Percentiles rank a stretch among this genome's conserved stretches.
Conservation (phyloP, 2,797 vertebrate genomes). For the Gadopsis bispinosus region DNA sequence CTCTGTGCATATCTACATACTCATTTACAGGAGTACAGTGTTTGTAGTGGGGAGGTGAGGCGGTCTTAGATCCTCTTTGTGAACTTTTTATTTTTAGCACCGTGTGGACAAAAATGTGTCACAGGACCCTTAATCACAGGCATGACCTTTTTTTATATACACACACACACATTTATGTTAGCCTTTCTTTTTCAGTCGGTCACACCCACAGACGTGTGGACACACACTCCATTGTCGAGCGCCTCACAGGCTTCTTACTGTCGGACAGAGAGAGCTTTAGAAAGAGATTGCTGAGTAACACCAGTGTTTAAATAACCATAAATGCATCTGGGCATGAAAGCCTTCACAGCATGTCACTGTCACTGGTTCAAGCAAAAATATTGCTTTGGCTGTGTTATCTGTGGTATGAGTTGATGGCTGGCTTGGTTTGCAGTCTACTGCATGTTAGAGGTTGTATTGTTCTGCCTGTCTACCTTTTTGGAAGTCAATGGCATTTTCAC, state of each 20-base stretch:
- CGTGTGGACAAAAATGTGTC: slow-evolving; percentile 63
- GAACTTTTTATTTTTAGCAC: slow-evolving; percentile 74
- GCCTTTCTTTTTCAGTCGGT: slow-evolving; percentile 44
- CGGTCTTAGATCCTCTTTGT: slow-evolving; percentile 66
- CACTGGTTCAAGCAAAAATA: slow-evolving; percentile 30
- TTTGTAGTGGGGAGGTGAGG: slow-evolving; percentile 49
- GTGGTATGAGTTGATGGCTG: slow-evolving; percentile 6
- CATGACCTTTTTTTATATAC: slow-evolving; percentile 52
- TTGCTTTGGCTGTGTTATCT: slow-evolving; percentile 10
- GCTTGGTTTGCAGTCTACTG: neutral
- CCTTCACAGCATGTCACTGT: slow-evolving; percentile 62
- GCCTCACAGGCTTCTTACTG: slow-evolving; percentile 71
- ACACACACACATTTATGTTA: slow-evolving; percentile 25
- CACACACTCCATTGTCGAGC: slow-evolving; percentile 71
- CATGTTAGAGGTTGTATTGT: neutral
- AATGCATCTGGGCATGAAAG: slow-evolving; percentile 71
- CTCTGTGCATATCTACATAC: slow-evolving; percentile 26
- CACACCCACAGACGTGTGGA: slow-evolving; percentile 52
- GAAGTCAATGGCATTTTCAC: neutral
- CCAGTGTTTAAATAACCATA: slow-evolving; percentile 71
- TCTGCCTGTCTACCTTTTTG: neutral
- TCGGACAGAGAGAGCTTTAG: slow-evolving; percentile 66
- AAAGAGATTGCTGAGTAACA: slow-evolving; percentile 74
- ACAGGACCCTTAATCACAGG: slow-evolving; percentile 69
- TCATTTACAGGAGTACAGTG: slow-evolving; percentile 48